These are phyloP conservation scores for Thymelicus acteon DNA, from an alignment of 2,888 invertebrate genomes.

Conservation along the genomic window DNA sequence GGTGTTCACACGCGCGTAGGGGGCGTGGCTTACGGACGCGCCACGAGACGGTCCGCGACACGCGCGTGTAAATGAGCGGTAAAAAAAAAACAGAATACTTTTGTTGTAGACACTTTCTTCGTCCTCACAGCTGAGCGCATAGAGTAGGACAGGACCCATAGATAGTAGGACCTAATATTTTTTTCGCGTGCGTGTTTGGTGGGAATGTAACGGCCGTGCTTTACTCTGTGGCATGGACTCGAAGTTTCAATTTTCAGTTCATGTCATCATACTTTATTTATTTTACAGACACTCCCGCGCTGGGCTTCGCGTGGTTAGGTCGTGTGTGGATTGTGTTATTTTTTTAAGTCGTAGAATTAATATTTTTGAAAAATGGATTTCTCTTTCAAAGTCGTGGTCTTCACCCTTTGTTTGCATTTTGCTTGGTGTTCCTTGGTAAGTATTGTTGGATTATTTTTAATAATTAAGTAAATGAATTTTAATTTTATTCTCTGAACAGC, in stretches of 20 bases:
- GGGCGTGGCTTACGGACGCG: too few species aligned
- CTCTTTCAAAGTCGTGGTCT: slow-evolving; percentile 17
- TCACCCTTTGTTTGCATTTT: slow-evolving; percentile 7
- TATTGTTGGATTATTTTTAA: neutral
- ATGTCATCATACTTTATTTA: slow-evolving; percentile 13
- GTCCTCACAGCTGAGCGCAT: neutral
- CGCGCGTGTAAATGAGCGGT: too few species aligned
- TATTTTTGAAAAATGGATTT: slow-evolving; percentile 14
- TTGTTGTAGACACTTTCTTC: too few species aligned
- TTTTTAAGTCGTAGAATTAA: neutral
- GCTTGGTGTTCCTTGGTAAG: slow-evolving; percentile 10
- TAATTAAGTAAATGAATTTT: too few species aligned
- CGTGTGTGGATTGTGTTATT: neutral
- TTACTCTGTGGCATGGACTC: neutral
- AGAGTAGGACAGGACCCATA: too few species aligned
- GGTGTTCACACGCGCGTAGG: too few species aligned
- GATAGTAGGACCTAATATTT: neutral
- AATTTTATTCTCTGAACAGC: neutral
- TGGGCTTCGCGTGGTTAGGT: slow-evolving; percentile 17
- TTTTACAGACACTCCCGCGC: slow-evolving; percentile 24
- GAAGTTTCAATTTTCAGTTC: slow-evolving; percentile 6
- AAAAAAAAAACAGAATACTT: too few species aligned
- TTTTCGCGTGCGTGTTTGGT: neutral
- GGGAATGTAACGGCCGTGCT: slow-evolving; percentile 1
- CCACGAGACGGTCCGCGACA: too few species aligned